Evolutionary conservation across 2,888 invertebrate genomes (phyloP).

Genomic region (Watsonalla binaria): DNA sequence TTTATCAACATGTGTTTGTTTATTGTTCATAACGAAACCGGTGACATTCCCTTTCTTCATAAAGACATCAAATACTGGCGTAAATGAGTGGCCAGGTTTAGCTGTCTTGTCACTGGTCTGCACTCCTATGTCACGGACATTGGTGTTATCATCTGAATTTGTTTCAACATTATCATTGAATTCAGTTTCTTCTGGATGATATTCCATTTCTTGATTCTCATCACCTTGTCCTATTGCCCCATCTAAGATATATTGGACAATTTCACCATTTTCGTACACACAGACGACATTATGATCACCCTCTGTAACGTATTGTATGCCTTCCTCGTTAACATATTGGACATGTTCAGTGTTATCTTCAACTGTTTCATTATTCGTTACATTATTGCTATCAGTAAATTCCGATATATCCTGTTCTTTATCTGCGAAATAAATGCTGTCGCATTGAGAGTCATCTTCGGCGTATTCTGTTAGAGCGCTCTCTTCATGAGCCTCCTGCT

Average conservation of each 20-base stretch:
- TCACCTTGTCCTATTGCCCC: not conserved
- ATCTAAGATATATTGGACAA: not conserved
- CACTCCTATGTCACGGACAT: slow-evolving; percentile 16
- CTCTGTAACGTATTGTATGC: not conserved
- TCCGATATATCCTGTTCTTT: not conserved
- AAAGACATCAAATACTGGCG: slow-evolving; percentile 37
- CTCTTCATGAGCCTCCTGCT: slow-evolving; percentile 4
- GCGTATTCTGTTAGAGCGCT: slow-evolving; percentile 10
- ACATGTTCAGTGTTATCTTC: slow-evolving; percentile 8
- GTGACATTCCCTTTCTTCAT: slow-evolving; percentile 41
- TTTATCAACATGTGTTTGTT: slow-evolving; percentile 22
- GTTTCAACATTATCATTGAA: slow-evolving; percentile 9
- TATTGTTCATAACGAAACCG: slow-evolving; percentile 31
- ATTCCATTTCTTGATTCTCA: not conserved
- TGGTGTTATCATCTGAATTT: not conserved
- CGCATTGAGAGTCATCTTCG: slow-evolving; percentile 5
- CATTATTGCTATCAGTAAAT: not conserved
- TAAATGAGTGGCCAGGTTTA: slow-evolving; percentile 20
- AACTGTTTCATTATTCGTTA: not conserved
- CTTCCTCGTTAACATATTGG: not conserved
- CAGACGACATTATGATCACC: not conserved
- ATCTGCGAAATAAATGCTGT: slow-evolving; percentile 6
- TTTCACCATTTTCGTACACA: not conserved
- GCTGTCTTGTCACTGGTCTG: slow-evolving; percentile 18
- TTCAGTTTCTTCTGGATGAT: not conserved